These are phyloP conservation scores for Noctilio leporinus DNA, from an alignment of 2,113 vertebrate genomes.

Conservation along the genomic window DNA sequence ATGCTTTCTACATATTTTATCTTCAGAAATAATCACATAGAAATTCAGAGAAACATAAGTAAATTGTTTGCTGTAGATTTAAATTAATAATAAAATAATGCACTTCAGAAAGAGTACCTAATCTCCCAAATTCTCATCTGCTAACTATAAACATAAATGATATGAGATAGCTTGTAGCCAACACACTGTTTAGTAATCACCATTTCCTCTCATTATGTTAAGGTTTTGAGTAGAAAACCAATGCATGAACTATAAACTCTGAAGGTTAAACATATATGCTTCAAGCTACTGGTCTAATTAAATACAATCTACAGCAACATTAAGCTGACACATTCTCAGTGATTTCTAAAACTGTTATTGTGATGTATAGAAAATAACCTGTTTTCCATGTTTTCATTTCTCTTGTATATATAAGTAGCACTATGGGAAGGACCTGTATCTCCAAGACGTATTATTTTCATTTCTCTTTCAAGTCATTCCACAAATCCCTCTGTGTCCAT, in stretches of 20 bases:
- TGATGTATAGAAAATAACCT: neutral
- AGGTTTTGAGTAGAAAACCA: neutral
- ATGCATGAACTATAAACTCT: neutral
- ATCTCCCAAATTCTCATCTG: neutral
- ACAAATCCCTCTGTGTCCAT: neutral
- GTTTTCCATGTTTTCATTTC: neutral
- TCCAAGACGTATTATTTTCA: neutral
- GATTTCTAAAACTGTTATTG: neutral
- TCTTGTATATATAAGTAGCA: neutral
- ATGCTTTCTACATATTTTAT: neutral
- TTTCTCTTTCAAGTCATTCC: neutral
- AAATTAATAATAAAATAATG: conserved; percentile 9
- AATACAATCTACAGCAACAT: neutral
- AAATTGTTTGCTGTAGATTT: neutral
- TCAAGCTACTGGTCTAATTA: conserved; percentile 17
- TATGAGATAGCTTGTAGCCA: neutral
- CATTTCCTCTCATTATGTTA: neutral
- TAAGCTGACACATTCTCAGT: neutral
- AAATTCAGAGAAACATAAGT: neutral
- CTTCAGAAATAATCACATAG: neutral
- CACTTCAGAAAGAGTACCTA: neutral
- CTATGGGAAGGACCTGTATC: neutral
- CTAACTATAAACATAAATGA: neutral
- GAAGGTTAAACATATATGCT: neutral
- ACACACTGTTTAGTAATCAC: neutral